phyloP scores from a whole-genome alignment of 2,888 invertebrate genomes.

The Metellina segmentata region DNA sequence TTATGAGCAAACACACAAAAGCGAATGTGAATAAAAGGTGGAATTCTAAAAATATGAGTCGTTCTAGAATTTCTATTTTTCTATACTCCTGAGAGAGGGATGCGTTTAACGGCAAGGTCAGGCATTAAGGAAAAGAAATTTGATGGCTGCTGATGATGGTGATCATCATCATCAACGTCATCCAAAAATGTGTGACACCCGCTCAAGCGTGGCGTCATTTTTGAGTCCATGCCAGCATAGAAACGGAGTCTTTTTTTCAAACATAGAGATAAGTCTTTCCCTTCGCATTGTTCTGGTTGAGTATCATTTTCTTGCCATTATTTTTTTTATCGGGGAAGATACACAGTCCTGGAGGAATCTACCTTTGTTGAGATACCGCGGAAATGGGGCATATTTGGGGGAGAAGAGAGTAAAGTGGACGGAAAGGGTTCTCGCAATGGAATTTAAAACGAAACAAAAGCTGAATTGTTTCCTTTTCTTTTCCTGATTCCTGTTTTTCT shows the following conservation, averaged over 20 bases:
- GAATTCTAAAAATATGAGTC: neutral
- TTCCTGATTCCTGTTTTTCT: neutral
- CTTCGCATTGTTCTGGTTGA: slow-evolving; percentile 33
- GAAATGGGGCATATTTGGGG: slow-evolving; percentile 57
- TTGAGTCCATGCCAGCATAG: slow-evolving; percentile 54
- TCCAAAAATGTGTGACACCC: slow-evolving; percentile 59
- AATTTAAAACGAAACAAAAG: slow-evolving; percentile 58
- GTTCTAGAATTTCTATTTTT: slow-evolving; percentile 22
- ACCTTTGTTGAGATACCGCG: slow-evolving; percentile 64
- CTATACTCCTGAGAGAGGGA: neutral
- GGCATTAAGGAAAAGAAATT: slow-evolving; percentile 42
- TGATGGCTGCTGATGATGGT: slow-evolving; percentile 42
- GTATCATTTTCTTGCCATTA: neutral
- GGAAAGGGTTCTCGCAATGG: slow-evolving; percentile 38
- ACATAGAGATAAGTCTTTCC: slow-evolving; percentile 40
- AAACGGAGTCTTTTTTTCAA: slow-evolving; percentile 9
- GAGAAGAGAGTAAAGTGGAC: slow-evolving; percentile 13
- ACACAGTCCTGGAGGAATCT: slow-evolving; percentile 3
- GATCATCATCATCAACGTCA: slow-evolving; percentile 66
- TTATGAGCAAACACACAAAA: neutral
- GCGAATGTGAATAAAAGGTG: neutral
- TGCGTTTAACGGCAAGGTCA: slow-evolving; percentile 61
- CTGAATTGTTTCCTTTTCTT: slow-evolving; percentile 31
- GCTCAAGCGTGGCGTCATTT: slow-evolving; percentile 57
- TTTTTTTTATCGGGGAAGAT: slow-evolving; percentile 28